A percentile compares a stretch with the other conserved stretches of the same genome.
These are phyloP conservation scores for Papilio gigon DNA, from an alignment of 2,888 invertebrate genomes.

Conservation along the genomic window DNA sequence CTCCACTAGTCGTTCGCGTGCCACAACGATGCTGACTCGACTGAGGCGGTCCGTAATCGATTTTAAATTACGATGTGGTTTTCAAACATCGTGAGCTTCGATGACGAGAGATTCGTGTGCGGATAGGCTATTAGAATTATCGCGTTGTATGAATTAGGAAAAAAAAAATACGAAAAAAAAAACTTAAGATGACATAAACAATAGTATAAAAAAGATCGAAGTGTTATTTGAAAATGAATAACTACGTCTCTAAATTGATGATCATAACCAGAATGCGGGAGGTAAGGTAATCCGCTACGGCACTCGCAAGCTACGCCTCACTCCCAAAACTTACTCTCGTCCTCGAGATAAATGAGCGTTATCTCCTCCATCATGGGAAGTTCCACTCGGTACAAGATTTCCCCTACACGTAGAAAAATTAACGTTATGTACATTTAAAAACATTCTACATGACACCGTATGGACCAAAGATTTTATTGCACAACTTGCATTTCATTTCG, in stretches of 20 bases:
- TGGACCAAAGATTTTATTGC: slow-evolving; percentile 40
- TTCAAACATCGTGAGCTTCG: slow-evolving; percentile 65
- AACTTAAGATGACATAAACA: slow-evolving; percentile 66
- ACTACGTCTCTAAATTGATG: slow-evolving; percentile 82
- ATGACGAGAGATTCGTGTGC: slow-evolving; percentile 72
- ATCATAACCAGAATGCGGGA: slow-evolving; percentile 84
- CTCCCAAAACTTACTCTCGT: slow-evolving; percentile 88
- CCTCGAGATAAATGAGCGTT: slow-evolving; percentile 96
- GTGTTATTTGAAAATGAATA: slow-evolving; percentile 80
- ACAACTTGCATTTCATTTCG: slow-evolving; percentile 3
- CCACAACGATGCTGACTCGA: slow-evolving; percentile 47
- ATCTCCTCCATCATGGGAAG: slow-evolving; percentile 96
- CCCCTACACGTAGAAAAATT: slow-evolving; percentile 86
- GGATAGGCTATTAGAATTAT: slow-evolving; percentile 74
- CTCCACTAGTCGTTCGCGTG: slow-evolving; percentile 45
- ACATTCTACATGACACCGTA: slow-evolving; percentile 48
- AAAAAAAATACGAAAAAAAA: slow-evolving; percentile 67
- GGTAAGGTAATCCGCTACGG: slow-evolving; percentile 82
- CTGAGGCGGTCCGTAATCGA: slow-evolving; percentile 46
- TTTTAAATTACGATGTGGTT: slow-evolving; percentile 61
- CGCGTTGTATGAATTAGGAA: slow-evolving; percentile 75
- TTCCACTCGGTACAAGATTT: slow-evolving; percentile 96
- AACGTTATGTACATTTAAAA: slow-evolving; percentile 78
- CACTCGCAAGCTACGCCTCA: slow-evolving; percentile 86
- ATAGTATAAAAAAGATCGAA: slow-evolving; percentile 67